phyloP scores from a whole-genome alignment of 2,888 invertebrate genomes.

The Andrena camellia region DNA sequence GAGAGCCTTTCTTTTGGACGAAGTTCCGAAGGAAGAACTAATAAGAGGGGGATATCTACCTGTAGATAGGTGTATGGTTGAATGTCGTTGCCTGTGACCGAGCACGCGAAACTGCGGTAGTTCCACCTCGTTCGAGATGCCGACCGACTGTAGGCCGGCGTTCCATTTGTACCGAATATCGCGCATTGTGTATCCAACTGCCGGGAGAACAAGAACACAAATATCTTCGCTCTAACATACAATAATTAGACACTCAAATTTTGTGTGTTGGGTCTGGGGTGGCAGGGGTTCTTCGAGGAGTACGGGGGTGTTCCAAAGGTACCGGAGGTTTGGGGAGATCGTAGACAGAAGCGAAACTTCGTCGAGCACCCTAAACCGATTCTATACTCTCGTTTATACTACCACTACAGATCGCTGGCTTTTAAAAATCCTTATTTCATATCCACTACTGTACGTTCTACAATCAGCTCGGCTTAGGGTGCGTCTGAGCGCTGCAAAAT shows the following conservation, averaged over 20 bases:
- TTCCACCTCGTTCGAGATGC: conserved; percentile 97
- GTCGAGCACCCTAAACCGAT: conserved; percentile 61
- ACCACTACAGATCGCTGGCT: neutral
- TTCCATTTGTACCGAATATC: conserved; percentile 99
- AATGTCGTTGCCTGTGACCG: conserved; percentile 97
- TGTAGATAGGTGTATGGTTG: conserved; percentile 97
- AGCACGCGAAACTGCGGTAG: conserved; percentile 98
- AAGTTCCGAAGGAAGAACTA: conserved; percentile 77
- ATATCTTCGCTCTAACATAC: conserved; percentile 85
- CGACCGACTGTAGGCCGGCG: conserved; percentile 96
- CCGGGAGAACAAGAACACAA: conserved; percentile 85
- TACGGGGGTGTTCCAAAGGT: neutral
- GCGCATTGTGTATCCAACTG: conserved; percentile 99
- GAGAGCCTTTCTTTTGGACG: conserved; percentile 57
- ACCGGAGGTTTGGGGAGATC: neutral
- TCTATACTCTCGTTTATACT: neutral
- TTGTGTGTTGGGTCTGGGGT: conserved; percentile 52
- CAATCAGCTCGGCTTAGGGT: conserved; percentile 43
- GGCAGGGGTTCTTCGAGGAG: conserved; percentile 17
- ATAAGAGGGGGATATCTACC: conserved; percentile 88
- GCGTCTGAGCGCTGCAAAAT: conserved; percentile 41
- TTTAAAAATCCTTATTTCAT: no score
- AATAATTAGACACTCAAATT: conserved; percentile 77
- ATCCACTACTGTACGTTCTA: neutral
- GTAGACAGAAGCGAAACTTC: conserved; percentile 62